These are phyloP conservation scores for Chiloscyllium plagiosum DNA, from an alignment of 2,113 vertebrate species.

Conservation along the genomic window DNA sequence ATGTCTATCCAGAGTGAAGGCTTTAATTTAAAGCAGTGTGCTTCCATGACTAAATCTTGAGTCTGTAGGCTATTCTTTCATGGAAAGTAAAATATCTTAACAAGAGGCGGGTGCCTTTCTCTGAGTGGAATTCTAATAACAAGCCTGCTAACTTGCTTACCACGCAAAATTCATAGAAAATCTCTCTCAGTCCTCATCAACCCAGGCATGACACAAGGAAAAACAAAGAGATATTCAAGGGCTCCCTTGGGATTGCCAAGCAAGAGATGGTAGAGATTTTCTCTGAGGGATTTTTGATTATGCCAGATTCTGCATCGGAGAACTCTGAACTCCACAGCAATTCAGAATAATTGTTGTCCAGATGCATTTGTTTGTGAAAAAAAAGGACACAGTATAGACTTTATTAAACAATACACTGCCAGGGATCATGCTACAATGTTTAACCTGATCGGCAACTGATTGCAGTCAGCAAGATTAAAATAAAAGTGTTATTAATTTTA, in stretches of 20 bases:
- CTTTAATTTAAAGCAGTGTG: slow-evolving; percentile 1
- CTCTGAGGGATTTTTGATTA: not conserved
- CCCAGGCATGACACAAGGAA: not conserved
- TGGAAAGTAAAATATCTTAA: not conserved
- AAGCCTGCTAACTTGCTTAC: not conserved
- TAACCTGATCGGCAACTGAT: not conserved
- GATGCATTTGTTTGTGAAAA: not conserved
- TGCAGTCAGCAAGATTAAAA: not conserved
- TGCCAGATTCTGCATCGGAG: not conserved
- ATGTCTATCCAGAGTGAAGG: not conserved
- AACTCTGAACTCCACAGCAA: not conserved
- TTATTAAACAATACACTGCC: not conserved
- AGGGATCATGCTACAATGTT: not conserved
- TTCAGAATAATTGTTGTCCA: not conserved
- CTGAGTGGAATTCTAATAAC: not conserved
- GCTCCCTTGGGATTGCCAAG: not conserved
- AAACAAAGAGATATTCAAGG: not conserved
- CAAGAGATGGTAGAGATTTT: not conserved
- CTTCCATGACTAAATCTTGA: not conserved
- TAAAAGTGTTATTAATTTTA: not conserved
- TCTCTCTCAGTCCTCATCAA: not conserved
- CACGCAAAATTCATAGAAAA: not conserved
- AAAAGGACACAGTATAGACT: not conserved
- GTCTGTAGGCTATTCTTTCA: not conserved
- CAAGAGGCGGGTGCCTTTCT: not conserved